Conservation (phyloP, 2,888 invertebrate species). For the Lapara coniferarum region DNA sequence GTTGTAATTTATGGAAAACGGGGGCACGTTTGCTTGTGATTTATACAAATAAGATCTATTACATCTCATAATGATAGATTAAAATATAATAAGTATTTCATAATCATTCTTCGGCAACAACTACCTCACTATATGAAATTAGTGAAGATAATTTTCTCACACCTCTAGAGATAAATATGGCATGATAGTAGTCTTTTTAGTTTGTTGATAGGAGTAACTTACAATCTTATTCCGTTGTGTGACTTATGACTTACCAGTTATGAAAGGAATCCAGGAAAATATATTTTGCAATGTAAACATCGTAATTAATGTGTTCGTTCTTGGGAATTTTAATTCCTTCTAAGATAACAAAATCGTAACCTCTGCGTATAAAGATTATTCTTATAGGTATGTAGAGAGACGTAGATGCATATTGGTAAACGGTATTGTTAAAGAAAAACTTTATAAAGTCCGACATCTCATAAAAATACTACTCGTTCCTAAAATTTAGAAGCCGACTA, state of each 20-base stretch:
- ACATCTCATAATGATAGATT: constrained; percentile 13
- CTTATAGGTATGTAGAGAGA: no score
- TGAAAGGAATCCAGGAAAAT: no score
- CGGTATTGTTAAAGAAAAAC: no score
- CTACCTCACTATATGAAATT: background rate
- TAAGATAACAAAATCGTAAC: no score
- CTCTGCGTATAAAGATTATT: no score
- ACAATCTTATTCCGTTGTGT: background rate
- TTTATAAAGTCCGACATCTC: no score
- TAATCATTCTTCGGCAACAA: background rate
- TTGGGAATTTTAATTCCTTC: no score
- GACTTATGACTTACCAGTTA: background rate
- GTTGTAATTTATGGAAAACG: constrained; percentile 27
- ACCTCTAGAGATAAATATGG: background rate
- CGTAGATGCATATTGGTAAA: no score
- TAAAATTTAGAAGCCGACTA: no score
- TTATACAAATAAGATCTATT: constrained; percentile 8
- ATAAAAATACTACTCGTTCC: no score
- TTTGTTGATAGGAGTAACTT: background rate
- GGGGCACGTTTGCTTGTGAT: constrained; percentile 17
- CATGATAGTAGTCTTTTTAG: background rate
- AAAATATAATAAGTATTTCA: constrained; percentile 3
- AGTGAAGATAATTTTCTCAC: background rate
- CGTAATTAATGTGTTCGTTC: no score
- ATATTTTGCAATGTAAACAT: no score